Evolutionary conservation across 2,888 invertebrate species (phyloP).

Genomic region (Archaeoteleia sp.): DNA sequence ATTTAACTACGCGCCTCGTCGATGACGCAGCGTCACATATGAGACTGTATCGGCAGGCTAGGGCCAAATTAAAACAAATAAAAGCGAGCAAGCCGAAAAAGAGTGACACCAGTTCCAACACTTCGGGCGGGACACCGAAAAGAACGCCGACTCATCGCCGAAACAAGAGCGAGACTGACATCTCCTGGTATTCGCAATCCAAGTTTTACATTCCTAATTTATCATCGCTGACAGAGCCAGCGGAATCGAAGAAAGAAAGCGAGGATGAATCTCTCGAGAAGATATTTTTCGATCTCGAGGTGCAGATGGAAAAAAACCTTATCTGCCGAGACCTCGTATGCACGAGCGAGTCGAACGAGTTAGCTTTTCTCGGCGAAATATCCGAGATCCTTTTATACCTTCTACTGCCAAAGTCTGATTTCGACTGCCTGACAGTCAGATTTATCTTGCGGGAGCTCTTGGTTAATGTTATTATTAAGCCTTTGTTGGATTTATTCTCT

Average conservation of each 20-base stretch:
- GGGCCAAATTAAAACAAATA: constrained; percentile 73
- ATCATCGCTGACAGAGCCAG: constrained; percentile 68
- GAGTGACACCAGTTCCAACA: constrained; percentile 68
- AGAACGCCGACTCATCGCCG: constrained; percentile 79
- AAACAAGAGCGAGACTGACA: constrained; percentile 85
- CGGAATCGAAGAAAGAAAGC: constrained; percentile 60
- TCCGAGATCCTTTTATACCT: constrained; percentile 89
- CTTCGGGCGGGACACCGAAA: constrained; percentile 71
- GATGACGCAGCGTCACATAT: constrained; percentile 94
- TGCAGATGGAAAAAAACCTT: constrained; percentile 87
- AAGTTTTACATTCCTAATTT: constrained; percentile 78
- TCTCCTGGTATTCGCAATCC: constrained; percentile 81
- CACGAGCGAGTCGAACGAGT: constrained; percentile 80
- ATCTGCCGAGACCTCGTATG: constrained; percentile 88
- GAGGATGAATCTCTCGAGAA: constrained; percentile 78
- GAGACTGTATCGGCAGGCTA: constrained; percentile 88
- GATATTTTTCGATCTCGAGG: constrained; percentile 92
- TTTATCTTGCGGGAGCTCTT: constrained; percentile 86
- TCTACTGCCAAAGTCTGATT: constrained; percentile 88
- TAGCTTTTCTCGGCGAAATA: constrained; percentile 88
- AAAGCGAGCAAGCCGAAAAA: constrained; percentile 63
- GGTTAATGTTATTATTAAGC: constrained; percentile 83
- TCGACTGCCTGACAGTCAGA: constrained; percentile 87
- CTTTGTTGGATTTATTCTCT: constrained; percentile 83
- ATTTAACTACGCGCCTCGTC: constrained; percentile 89